Base-by-base conservation (phyloP, 2,113 vertebrate species). In the Phylloscopus trochilus region DNA sequence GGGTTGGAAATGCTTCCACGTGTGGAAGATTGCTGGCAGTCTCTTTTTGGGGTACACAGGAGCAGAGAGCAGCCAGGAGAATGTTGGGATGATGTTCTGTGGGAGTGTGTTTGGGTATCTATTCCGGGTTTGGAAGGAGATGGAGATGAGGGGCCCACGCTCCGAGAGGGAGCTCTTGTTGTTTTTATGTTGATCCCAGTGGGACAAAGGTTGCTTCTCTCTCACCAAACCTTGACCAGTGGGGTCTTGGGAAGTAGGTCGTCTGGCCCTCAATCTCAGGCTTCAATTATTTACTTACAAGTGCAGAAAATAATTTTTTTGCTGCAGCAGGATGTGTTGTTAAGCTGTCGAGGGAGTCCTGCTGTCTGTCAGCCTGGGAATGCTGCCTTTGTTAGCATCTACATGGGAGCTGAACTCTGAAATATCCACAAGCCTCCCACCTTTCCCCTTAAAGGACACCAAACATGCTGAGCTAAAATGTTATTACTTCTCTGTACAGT, bases 391-490 rank as follows among this genome's bases (percentile, higher is more conserved):
- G 86, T 87, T 52, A 82, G 66, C 31, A 17, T 89, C 47, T 46
- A 10, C 80, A 82, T 78, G 86, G 86, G 49, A 96, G 53, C 76
- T 94, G 94, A 88, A 86, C 94, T 89, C 87, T 69, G 88, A 96
- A 96, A 93, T 70, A 82, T 78, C 86, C 93, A 39, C 73, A 90
- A 91, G n/a, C 83, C 86, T 95, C 94, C 94, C 88, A 94, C 93
- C 86, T 96, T 94, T 90, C 80, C 77, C 86, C 90, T 84, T 56
- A 79, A 93, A 94, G 89, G 88, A 76, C 83, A 43, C 64, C 7
- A 53, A 88, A 85, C 82, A 51, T 55, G 89, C 90, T 87, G 96
- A 93, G 89, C 74, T 69, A 22, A 90, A 90, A 83, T 69, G 82
- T 93, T 93, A 68, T 75, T 93, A 31, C 60, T 96, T 83, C 87